These are phyloP conservation scores for Erinaceus europaeus DNA, from an alignment of 2,113 vertebrate species.

Conservation along the genomic window DNA sequence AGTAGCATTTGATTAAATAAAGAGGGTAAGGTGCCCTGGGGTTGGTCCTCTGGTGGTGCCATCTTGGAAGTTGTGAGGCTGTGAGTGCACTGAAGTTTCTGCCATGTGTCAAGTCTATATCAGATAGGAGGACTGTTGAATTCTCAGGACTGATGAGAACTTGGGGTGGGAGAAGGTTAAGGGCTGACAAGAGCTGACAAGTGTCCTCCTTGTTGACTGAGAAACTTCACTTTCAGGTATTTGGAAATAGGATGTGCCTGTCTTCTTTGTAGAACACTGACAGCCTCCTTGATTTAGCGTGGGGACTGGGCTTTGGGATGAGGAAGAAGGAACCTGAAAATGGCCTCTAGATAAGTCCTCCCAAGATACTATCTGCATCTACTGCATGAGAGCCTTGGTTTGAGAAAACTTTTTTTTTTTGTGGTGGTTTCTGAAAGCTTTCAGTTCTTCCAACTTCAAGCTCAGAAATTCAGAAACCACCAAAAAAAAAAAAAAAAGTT, in stretches of 20 bases:
- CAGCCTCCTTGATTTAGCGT: background rate
- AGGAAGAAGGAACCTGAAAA: background rate
- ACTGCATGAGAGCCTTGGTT: background rate
- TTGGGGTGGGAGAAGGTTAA: background rate
- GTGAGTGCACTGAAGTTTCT: background rate
- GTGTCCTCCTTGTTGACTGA: background rate
- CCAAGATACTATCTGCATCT: background rate
- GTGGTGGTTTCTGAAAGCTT: background rate
- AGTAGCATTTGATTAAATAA: background rate
- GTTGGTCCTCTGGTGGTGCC: background rate
- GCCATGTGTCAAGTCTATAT: background rate
- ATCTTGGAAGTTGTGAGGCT: background rate
- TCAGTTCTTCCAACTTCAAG: background rate
- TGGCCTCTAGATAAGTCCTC: background rate
- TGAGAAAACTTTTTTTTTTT: too few species aligned
- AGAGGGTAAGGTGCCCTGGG: background rate
- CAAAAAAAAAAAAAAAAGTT: background rate
- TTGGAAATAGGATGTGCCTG: background rate
- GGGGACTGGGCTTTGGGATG: background rate
- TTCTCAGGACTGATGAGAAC: background rate
- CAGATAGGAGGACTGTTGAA: background rate
- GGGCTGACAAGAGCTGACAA: background rate
- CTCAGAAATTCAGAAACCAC: background rate
- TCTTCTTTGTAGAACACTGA: rapidly evolving
- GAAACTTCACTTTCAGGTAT: background rate